These are phyloP conservation scores for Salmo trutta DNA, from an alignment of 2,797 vertebrate genomes.

Conservation along the genomic window DNA sequence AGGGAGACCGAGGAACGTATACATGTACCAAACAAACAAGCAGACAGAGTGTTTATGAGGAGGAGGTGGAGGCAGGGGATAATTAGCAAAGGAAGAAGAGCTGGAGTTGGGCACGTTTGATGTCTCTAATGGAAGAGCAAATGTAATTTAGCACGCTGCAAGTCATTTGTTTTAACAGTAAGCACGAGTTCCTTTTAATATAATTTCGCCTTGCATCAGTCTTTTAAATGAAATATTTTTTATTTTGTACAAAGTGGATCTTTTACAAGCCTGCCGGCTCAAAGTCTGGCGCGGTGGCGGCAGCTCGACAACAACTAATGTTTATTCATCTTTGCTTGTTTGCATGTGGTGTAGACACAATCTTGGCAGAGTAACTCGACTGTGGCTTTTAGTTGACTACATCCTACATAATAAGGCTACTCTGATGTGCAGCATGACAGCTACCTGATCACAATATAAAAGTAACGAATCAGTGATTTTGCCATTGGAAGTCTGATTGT, in stretches of 20 bases:
- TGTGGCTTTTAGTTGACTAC: conserved; percentile 69
- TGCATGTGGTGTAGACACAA: conserved; percentile 68
- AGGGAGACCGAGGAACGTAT: conserved; percentile 51
- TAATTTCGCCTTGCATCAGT: conserved; percentile 75
- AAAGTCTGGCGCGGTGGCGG: conserved; percentile 66
- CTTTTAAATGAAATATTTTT: conserved; percentile 81
- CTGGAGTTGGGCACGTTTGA: conserved; percentile 75
- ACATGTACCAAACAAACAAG: conserved; percentile 63
- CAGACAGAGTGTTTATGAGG: conserved; percentile 75
- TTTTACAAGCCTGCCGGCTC: conserved; percentile 65
- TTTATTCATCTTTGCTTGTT: conserved; percentile 78
- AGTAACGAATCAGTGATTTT: conserved; percentile 69
- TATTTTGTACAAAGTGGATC: conserved; percentile 75
- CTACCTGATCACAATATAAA: conserved; percentile 64
- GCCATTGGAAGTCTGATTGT: conserved; percentile 69
- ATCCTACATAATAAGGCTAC: conserved; percentile 72
- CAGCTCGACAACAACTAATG: conserved; percentile 66
- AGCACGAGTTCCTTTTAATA: conserved; percentile 81
- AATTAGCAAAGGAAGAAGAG: conserved; percentile 78
- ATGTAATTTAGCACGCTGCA: conserved; percentile 76
- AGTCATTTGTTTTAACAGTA: conserved; percentile 83
- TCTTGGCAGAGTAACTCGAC: conserved; percentile 65
- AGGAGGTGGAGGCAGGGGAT: conserved; percentile 80
- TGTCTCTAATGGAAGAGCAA: conserved; percentile 79
- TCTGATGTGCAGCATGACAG: conserved; percentile 69